A percentile compares a stretch with the other conserved stretches of the same genome.
These are phyloP conservation scores for Lumbricus terrestris DNA, from an alignment of 2,888 invertebrate genomes.

Conservation along the genomic window DNA sequence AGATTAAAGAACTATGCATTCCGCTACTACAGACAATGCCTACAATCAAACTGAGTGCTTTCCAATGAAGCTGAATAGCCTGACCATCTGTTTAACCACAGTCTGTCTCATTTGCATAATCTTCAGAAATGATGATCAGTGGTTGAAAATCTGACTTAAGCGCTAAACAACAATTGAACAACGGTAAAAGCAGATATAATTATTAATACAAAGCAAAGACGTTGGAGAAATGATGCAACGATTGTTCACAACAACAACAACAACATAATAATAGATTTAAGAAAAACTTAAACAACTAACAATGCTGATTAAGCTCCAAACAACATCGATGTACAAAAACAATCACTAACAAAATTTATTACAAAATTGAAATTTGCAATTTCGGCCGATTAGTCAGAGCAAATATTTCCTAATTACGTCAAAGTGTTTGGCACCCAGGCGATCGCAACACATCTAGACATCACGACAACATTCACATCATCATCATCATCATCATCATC, in stretches of 20 bases:
- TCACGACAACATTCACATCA: not conserved
- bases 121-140: not conserved
- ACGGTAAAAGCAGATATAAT: constrained; percentile 15
- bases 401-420: not conserved
- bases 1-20: not conserved
- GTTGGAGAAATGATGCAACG: not conserved
- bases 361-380: constrained; percentile 6
- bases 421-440: not conserved
- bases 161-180: not conserved
- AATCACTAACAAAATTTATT: not conserved
- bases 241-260: not conserved
- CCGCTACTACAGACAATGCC: not conserved
- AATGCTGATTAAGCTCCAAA: not conserved
- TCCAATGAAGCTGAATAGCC: not conserved
- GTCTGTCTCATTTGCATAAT: not conserved
- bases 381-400: not conserved
- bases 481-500: too few relatives aligned
- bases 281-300: not conserved
- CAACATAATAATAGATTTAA: not conserved
- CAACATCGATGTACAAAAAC: constrained; percentile 10
- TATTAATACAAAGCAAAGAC: not conserved
- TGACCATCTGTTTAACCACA: too few relatives aligned
- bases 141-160: not conserved
- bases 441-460: not conserved
- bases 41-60: not conserved